Percentiles rank a stretch among this genome's conserved stretches.
These are phyloP conservation scores for Emydocephalus ijimae DNA, from an alignment of 2,113 vertebrate species.

Conservation along the genomic window DNA sequence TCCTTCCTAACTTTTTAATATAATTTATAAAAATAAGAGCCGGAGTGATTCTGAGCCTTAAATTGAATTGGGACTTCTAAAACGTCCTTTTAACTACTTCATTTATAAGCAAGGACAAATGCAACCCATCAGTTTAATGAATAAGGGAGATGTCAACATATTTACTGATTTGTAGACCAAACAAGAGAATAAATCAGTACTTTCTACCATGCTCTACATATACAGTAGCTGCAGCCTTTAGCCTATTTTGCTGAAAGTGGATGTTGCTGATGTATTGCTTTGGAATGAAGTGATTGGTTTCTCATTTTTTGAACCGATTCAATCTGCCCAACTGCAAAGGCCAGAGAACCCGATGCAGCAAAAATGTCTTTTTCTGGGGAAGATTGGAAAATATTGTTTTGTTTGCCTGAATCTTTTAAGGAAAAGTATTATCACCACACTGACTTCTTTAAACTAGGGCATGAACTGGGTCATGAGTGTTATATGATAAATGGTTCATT, in stretches of 20 bases:
- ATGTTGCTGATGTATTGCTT: slow-evolving; percentile 33
- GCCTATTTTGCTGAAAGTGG: slow-evolving; percentile 14
- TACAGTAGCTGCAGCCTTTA: slow-evolving; percentile 17
- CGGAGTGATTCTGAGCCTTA: background rate
- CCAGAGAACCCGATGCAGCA: slow-evolving; percentile 36
- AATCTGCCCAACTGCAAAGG: slow-evolving; percentile 8
- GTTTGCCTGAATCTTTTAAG: slow-evolving; percentile 6
- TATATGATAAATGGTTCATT: background rate
- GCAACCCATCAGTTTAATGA: slow-evolving; percentile 12
- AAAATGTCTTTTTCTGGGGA: slow-evolving; percentile 25
- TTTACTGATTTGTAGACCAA: slow-evolving; percentile 20
- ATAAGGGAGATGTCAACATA: background rate
- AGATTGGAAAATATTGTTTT: background rate
- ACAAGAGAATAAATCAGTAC: slow-evolving; percentile 6
- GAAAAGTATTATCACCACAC: background rate
- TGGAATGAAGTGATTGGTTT: slow-evolving; percentile 27
- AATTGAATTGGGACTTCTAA: slow-evolving; percentile 19
- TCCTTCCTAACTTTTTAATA: background rate
- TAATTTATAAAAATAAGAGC: background rate
- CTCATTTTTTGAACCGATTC: slow-evolving; percentile 23
- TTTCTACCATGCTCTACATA: background rate
- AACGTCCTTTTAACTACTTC: slow-evolving; percentile 8
- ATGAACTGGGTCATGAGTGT: background rate
- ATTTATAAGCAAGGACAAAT: slow-evolving; percentile 18
- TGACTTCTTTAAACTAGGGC: background rate